Evolutionary conservation across 2,888 invertebrate species (phyloP), one percentile per base, ranked within the genome.

Genomic region (Cataglyphis cursor): DNA sequence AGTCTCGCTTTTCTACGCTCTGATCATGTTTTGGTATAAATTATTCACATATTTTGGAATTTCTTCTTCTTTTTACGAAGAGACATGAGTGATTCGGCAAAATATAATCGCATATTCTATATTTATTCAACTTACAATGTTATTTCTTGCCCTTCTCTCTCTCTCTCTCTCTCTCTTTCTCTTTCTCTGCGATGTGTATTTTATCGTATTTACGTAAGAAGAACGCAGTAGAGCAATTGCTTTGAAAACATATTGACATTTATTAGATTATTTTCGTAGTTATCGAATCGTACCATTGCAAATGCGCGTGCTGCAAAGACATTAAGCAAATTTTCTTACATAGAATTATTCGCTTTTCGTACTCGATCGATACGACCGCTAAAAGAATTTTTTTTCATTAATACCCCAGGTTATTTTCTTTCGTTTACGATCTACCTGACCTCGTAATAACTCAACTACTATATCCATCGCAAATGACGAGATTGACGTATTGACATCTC

Each of bases 371-470:
- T 76, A 65, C 9, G 6, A 54, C 28, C 28, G 65, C 38, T 65
- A 54, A 75, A 74, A 65, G 65, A 76, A 76, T 65, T 76, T 65
- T 65, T 54, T 76, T 76, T 76, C 54, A 38, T 38, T 75, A 2
- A 38, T 54, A 28, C 28, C n/a, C 38, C 38, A n/a, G 28, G 38
- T 76, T 54, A 65, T 76, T 76, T 76, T 54, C 76, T 28, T 75
- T 54, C 65, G 65, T 65, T 76, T 76, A 76, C 65, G 76, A 54
- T 76, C 65, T 54, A 76, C 51, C 65, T 54, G 65, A 65, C 38
- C 54, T 76, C 65, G 65, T 76, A 76, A 76, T 76, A 76, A 76
- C n/a, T 76, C 38, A 76, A 65, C 51, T 54, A 41, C 12, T 12
- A 54, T 54, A 76, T 65, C n/a, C 51, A 18, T 51, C 64, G 51